Evolutionary conservation across 2,888 invertebrate species (phyloP), one percentile per base, ranked within the genome.

Genomic region (Microctonus aethiopoides): DNA sequence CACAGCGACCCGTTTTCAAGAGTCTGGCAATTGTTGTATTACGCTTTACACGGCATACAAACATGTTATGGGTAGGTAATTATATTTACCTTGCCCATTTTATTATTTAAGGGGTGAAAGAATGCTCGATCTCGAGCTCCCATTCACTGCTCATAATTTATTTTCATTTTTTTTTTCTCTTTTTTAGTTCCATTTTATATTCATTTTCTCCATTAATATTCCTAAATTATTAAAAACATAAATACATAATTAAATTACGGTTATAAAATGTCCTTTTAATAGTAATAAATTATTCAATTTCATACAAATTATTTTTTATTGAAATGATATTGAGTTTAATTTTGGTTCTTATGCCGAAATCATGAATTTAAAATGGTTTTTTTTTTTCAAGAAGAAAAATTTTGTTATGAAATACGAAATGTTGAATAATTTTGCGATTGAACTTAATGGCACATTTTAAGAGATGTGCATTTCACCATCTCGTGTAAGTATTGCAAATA

Each of bases 1-100:
- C 76, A 80, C 80, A 81, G 79, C 79, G 73, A 72, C 76, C 75
- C 78, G 78, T 81, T 81, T 81, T 79, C 81, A 79, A 79, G 79
- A 80, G 79, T 75, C 77, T 78, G 73, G 75, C 80, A 79, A 84
- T 84, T 84, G 81, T 83, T 82, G 81, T 82, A 61, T 24, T 79
- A 72, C 76, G 76, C 72, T 69, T 57, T 65, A 59, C 71, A 64
- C 64, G 71, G 75, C 79, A 79, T 77, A 78, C 81, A 83, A 82
- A 82, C 82, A 81, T 77, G 76, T 80, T 81, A 75, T 72, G 67
- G 75, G 72, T 70, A 76, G 80, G 80, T 86, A 86, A 86, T 86
- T 86, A 86, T 86, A 86, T 86, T 86, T 85, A 83, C 85, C 81
- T 82, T 82, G 76, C 77, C 77, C 76, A 75, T 80, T 86, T 84